These are phyloP conservation scores for Donacobius atricapilla DNA, from an alignment of 2,113 vertebrate species.

Conservation along the genomic window DNA sequence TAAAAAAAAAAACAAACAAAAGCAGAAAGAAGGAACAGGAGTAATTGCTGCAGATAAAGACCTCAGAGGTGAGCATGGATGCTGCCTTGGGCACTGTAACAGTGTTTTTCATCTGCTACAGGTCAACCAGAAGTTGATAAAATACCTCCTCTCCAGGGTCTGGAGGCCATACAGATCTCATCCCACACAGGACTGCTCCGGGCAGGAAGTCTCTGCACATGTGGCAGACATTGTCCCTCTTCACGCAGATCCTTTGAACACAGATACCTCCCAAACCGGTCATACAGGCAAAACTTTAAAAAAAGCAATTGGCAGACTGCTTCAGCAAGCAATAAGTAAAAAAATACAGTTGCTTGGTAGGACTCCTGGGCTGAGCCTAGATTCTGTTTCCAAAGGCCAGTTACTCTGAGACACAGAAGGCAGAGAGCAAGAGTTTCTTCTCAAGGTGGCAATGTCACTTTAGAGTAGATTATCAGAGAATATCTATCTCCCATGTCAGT, in stretches of 20 bases:
- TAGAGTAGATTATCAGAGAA: neutral
- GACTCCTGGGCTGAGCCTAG: neutral
- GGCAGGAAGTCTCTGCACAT: neutral
- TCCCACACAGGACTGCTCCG: neutral
- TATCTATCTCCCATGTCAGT: neutral
- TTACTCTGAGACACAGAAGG: neutral
- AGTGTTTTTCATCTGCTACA: neutral
- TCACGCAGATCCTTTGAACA: neutral
- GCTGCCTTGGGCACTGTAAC: neutral
- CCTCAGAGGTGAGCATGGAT: neutral
- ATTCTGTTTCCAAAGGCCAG: neutral
- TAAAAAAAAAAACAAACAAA: neutral
- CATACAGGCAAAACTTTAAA: neutral
- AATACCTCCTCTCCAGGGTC: neutral
- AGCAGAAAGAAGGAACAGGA: neutral
- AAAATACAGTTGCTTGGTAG: neutral
- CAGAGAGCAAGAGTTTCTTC: neutral
- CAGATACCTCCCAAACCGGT: neutral
- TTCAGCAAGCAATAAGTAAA: neutral
- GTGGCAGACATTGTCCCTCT: neutral
- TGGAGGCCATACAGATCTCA: neutral
- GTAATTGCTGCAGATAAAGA: neutral
- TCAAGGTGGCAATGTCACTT: neutral
- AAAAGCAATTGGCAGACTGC: neutral
- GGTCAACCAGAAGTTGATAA: neutral